Conservation (phyloP, 64 coral and sea anemone genomes). For the Orbicella faveolata region DNA sequence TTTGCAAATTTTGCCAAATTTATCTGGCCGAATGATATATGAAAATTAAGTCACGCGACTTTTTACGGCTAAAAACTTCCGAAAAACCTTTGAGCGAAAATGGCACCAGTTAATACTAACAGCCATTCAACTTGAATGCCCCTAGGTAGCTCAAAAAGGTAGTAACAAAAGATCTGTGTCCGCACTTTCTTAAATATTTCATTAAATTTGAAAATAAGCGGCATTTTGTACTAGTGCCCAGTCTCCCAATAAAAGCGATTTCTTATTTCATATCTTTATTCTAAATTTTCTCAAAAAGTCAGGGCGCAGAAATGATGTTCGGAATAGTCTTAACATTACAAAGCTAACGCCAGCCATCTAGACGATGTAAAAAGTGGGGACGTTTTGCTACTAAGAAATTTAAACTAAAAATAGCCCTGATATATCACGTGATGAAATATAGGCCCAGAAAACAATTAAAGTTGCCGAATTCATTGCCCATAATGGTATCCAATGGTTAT, state of each 20-base stretch:
- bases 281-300: background rate
- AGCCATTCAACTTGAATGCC: no score
- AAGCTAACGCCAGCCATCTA: background rate
- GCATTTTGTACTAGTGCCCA: background rate
- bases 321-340: background rate
- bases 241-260: background rate
- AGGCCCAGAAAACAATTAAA: no score
- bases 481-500: no score
- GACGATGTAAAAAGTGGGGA: background rate
- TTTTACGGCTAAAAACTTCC: no score
- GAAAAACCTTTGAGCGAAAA: no score
- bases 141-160: accelerated
- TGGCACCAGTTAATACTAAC: no score
- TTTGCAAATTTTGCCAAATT: no score
- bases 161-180: background rate
- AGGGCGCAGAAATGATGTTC: background rate
- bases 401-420: background rate
- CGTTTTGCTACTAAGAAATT: background rate
- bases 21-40: no score
- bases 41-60: no score
- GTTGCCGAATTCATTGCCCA: no score
- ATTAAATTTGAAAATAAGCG: background rate
- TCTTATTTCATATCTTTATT: background rate
- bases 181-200: background rate
- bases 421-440: background rate